These are phyloP conservation scores for Sphinx pinastri DNA, from an alignment of 2,888 invertebrate genomes.

Conservation along the genomic window DNA sequence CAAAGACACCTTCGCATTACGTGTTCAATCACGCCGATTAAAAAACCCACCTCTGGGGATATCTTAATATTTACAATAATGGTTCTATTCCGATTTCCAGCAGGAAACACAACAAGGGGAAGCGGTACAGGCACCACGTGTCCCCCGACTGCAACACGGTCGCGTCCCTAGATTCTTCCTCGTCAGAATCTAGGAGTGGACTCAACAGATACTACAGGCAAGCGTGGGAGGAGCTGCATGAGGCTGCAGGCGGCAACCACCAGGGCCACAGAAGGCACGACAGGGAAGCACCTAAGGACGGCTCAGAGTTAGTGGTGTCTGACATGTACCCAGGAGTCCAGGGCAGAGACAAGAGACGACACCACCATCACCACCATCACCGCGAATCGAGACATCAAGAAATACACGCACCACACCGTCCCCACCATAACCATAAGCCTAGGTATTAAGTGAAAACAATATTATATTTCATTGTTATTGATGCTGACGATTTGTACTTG, in stretches of 20 bases:
- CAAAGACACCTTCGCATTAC: not conserved
- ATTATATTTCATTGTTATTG: not conserved
- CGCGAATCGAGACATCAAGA: constrained; percentile 85
- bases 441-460: constrained; percentile 62
- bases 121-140: constrained; percentile 94
- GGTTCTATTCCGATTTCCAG: constrained; percentile 38
- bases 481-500: not conserved
- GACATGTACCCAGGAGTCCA: constrained; percentile 82
- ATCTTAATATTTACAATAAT: not conserved
- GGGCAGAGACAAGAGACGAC: constrained; percentile 85
- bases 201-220: constrained; percentile 95
- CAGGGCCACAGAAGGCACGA: constrained; percentile 63
- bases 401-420: constrained; percentile 82
- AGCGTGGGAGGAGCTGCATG: constrained; percentile 96
- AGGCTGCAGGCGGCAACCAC: constrained; percentile 87
- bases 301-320: constrained; percentile 90
- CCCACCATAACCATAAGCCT: constrained; percentile 82
- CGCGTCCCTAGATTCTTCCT: constrained; percentile 94
- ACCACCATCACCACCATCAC: constrained; percentile 90
- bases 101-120: constrained; percentile 87
- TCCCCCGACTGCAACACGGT: constrained; percentile 96
- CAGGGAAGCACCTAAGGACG: constrained; percentile 86
- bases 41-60: constrained; percentile 31
- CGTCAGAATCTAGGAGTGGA: constrained; percentile 92
- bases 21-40: not conserved